Base-by-base conservation (phyloP, 1,140 invertebrate genomes). In the Cardiocondyla obscurior region DNA sequence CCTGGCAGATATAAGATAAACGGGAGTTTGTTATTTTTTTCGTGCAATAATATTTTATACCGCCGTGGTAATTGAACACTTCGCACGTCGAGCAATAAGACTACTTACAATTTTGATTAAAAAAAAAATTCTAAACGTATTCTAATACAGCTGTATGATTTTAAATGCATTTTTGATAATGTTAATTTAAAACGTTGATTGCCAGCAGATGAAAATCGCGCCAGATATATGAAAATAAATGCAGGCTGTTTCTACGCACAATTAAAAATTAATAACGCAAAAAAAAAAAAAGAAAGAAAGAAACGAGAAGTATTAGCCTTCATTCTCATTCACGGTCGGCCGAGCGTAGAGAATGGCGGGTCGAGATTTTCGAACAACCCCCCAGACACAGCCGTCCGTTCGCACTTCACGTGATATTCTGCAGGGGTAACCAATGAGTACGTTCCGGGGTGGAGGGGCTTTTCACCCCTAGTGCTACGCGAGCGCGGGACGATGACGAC, bases 381-480 rank as follows among this genome's bases (percentile, higher is more conserved):
- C 92, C 92, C 88, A 81, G 92, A 89, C 88, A 87, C 89, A 82
- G 67, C 87, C 87, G 91, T 92, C 90, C 89, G 89, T 93, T 92
- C 91, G 89, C 89, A 91, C 90, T 87, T 79, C 76, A 82, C 79
- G 82, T 89, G 89, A 92, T 92, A 92, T 90, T 84, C 90, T 88
- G 91, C 87, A 86, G 88, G 90, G 84, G 82, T 88, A 85, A 85
- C 88, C 89, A 74, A 87, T 76, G 85, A 85, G 72, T 82, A 73
- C 72, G 33, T 28, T 8, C 12, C 53, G 81, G 82, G 62, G 72
- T 76, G 72, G 82, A 69, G 70, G 7, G 42, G n/a, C n/a, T n/a
- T n/a, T 88, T 82, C 65, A 72, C 25, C 49, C 49, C 55, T 70
- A 28, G 70, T 28, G 70, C 74, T 64, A 81, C 55, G 86, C 83